These are phyloP conservation scores for Pungitius pungitius DNA, from an alignment of 2,113 vertebrate species.

Conservation along the genomic window DNA sequence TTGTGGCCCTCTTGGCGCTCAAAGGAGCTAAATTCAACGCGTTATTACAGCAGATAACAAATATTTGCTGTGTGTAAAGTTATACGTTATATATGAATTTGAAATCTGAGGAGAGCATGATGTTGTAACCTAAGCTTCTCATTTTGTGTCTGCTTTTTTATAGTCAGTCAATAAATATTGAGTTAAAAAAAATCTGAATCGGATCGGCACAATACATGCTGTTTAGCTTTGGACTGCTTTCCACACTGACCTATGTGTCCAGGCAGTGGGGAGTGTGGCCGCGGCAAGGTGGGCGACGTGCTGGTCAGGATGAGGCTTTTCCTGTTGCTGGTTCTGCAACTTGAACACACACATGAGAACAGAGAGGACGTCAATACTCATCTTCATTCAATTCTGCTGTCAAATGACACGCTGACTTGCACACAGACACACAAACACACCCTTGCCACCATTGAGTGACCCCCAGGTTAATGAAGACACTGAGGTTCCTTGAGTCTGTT, in stretches of 20 bases:
- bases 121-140: neutral
- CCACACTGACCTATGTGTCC: constrained; percentile 87
- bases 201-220: neutral
- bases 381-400: constrained; percentile 22
- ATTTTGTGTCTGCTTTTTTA: too few species aligned
- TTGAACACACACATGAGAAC: constrained; percentile 44
- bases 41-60: neutral
- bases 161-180: too few species aligned
- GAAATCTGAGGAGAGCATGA: neutral
- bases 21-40: neutral
- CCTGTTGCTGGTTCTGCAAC: constrained; percentile 84
- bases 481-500: neutral
- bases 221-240: neutral
- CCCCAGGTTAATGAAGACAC: constrained; percentile 39
- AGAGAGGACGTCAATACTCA: constrained; percentile 50
- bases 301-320: constrained; percentile 94
- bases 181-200: too few species aligned
- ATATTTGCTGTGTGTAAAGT: neutral
- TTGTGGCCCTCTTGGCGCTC: neutral
- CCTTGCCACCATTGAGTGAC: neutral
- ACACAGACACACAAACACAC: constrained; percentile 7
- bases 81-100: too few species aligned
- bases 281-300: constrained; percentile 89
- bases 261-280: constrained; percentile 91
- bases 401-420: too few species aligned